phyloP scores from a whole-genome alignment of 2,888 invertebrate genomes.

The Chalcis sispes region DNA sequence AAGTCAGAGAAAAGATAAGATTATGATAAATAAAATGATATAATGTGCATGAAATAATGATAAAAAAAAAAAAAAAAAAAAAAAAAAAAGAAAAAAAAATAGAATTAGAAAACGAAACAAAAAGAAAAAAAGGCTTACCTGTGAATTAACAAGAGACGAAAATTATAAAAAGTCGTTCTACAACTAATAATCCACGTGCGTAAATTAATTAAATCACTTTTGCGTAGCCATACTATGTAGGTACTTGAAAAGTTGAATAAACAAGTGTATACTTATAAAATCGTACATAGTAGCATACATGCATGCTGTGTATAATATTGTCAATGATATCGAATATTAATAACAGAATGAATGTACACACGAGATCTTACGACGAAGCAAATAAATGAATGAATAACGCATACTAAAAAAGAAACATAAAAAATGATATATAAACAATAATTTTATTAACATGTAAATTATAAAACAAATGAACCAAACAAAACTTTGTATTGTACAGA shows the following conservation, averaged over 20 bases:
- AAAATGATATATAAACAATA: conserved; percentile 55
- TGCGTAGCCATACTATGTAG: background rate
- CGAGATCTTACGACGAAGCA: background rate
- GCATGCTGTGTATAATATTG: conserved; percentile 24
- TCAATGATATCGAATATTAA: conserved; percentile 21
- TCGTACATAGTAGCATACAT: background rate
- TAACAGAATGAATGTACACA: conserved; percentile 18
- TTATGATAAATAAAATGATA: conserved; percentile 15
- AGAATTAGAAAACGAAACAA: conserved; percentile 18
- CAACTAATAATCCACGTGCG: conserved; percentile 40
- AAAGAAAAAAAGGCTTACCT: conserved; percentile 42
- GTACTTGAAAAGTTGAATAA: background rate
- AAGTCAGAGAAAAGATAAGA: conserved; percentile 9
- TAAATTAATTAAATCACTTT: conserved; percentile 25
- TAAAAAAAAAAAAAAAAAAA: conserved; percentile 4
- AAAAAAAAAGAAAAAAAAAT: background rate
- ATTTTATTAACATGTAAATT: conserved; percentile 56
- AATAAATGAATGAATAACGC: conserved; percentile 16
- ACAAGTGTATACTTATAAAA: conserved; percentile 14
- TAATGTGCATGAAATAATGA: conserved; percentile 32
- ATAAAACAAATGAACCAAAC: conserved; percentile 55
- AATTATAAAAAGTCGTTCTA: conserved; percentile 48
- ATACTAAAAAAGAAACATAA: conserved; percentile 37
- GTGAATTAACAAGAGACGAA: conserved; percentile 29
- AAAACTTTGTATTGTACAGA: conserved; percentile 46